Evolutionary conservation across 2,113 vertebrate species (phyloP).

Genomic region (Myiopsitta monachus): DNA sequence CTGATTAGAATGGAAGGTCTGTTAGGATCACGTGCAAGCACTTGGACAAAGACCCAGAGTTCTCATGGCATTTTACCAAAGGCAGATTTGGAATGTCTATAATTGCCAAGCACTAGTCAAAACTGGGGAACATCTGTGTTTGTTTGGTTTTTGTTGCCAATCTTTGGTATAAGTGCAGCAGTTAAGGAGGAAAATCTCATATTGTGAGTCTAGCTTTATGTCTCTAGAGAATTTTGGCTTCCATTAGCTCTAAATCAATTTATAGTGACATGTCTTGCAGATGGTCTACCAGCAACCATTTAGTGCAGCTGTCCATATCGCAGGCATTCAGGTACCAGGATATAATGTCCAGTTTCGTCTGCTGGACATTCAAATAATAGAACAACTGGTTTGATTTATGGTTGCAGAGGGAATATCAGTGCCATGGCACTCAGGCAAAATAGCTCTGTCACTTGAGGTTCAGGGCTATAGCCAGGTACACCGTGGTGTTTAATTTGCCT

Average conservation of each 20-base stretch:
- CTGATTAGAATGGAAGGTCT: background rate
- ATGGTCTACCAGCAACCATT: background rate
- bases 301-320: background rate
- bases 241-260: background rate
- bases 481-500: background rate
- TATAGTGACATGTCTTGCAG: background rate
- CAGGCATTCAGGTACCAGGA: background rate
- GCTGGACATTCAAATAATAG: background rate
- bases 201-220: background rate
- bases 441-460: background rate
- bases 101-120: background rate
- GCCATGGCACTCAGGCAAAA: background rate
- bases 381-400: background rate
- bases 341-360: background rate
- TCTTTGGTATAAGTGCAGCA: background rate
- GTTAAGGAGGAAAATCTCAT: background rate
- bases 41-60: background rate
- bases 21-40: background rate
- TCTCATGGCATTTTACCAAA: background rate
- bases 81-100: background rate
- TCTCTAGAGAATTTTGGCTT: background rate
- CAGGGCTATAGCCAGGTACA: background rate
- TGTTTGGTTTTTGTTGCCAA: background rate
- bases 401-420: background rate
- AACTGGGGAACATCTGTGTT: background rate